Percentiles rank a stretch among this genome's conserved stretches.
Evolutionary conservation across 2,113 vertebrate genomes (phyloP).

Genomic region (Callospermophilus lateralis): DNA sequence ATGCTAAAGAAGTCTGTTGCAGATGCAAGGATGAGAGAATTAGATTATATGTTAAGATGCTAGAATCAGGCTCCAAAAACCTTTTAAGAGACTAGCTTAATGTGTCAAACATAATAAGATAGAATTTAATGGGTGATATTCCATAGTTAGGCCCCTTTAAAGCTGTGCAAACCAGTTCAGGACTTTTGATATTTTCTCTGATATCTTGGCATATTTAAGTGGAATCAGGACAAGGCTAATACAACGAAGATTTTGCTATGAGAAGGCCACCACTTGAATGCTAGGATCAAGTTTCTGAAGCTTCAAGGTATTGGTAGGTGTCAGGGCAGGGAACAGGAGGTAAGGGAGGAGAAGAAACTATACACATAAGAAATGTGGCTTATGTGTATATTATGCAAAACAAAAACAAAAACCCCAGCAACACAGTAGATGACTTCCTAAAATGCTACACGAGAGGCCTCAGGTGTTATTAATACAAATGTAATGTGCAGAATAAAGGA

Average conservation of each 20-base stretch:
- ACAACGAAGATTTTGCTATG: neutral
- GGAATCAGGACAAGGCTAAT: neutral
- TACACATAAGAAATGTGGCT: neutral
- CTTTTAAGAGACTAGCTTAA: neutral
- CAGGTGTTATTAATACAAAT: neutral
- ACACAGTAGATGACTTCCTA: neutral
- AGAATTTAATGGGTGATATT: neutral
- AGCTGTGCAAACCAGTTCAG: neutral
- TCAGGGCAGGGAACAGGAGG: neutral
- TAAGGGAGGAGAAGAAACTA: neutral
- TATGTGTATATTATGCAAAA: neutral
- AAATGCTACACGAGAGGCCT: neutral
- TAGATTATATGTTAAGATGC: neutral
- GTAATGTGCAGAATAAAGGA: constrained; percentile 7
- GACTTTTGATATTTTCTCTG: neutral
- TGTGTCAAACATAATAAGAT: neutral
- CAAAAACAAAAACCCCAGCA: neutral
- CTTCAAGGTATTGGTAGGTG: neutral
- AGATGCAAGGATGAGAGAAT: neutral
- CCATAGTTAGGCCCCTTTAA: neutral
- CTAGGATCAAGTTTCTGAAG: neutral
- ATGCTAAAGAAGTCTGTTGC: neutral
- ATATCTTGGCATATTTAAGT: neutral
- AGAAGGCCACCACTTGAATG: neutral
- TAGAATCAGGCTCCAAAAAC: neutral